Conservation (phyloP, 2,113 vertebrate genomes). For the Lepus timidus region DNA sequence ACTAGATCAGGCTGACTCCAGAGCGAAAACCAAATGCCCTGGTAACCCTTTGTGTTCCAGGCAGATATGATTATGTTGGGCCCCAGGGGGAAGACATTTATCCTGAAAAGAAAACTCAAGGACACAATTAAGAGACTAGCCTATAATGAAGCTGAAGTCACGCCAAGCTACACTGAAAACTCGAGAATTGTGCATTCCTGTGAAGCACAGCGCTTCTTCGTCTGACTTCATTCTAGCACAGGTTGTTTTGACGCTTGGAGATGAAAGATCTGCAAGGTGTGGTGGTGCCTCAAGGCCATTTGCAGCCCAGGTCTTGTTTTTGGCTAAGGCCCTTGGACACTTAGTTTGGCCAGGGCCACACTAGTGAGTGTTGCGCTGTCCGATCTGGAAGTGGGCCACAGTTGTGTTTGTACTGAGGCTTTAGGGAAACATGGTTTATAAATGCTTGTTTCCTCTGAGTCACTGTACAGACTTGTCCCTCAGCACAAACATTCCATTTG, state of each 20-base stretch:
- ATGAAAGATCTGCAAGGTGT: neutral
- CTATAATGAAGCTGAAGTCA: neutral
- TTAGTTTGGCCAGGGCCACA: neutral
- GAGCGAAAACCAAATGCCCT: neutral
- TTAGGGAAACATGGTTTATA: slow-evolving; percentile 73
- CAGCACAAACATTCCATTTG: slow-evolving; percentile 12
- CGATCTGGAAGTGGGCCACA: neutral
- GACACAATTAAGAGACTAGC: neutral
- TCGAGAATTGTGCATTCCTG: neutral
- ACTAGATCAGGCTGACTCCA: slow-evolving; percentile 16
- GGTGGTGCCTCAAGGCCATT: neutral
- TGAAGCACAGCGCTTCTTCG: neutral
- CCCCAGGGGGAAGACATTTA: neutral
- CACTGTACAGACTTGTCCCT: slow-evolving; percentile 66
- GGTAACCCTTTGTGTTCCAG: neutral
- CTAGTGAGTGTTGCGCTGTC: neutral
- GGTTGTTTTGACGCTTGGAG: slow-evolving; percentile 73
- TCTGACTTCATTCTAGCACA: slow-evolving; percentile 18
- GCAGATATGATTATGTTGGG: neutral
- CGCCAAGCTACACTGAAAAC: neutral
- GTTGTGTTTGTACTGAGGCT: slow-evolving; percentile 62
- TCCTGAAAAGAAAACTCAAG: neutral
- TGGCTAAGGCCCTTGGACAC: neutral
- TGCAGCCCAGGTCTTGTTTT: slow-evolving; percentile 33
- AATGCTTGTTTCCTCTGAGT: slow-evolving; percentile 77